Evolutionary conservation across 1,140 invertebrate genomes (phyloP).

Genomic region (Pogonognathellus flavescens): DNA sequence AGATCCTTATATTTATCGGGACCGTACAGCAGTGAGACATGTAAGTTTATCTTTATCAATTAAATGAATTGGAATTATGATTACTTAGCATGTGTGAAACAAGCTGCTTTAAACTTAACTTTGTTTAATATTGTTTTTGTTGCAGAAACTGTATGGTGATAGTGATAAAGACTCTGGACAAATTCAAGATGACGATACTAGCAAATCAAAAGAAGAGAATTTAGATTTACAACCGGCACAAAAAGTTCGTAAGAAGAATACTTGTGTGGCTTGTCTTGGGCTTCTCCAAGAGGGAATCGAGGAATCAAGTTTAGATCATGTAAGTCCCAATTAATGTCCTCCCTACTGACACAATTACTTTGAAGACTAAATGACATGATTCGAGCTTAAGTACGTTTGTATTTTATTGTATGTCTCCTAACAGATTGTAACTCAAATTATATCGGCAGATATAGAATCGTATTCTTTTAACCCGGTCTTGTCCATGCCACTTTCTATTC

Average conservation of each 20-base stretch:
- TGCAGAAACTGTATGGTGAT: neutral
- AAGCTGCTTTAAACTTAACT: no score
- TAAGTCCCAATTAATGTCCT: constrained; percentile 2
- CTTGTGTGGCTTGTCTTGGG: constrained; percentile 77
- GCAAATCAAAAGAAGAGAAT: constrained; percentile 34
- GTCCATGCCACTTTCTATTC: constrained; percentile 71
- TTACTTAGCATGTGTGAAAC: no score
- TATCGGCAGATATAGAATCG: constrained; percentile 70
- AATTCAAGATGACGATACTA: neutral
- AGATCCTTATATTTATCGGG: constrained; percentile 56
- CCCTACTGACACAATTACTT: neutral
- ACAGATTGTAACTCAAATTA: constrained; percentile 70
- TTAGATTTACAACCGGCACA: neutral
- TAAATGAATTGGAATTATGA: neutral
- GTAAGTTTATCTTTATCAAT: constrained; percentile 33
- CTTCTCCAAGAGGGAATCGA: constrained; percentile 74
- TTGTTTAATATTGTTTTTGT: neutral
- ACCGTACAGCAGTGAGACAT: constrained; percentile 13
- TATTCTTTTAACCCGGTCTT: constrained; percentile 72
- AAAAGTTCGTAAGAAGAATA: constrained; percentile 57
- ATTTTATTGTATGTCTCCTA: constrained; percentile 60
- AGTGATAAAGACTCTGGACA: no score
- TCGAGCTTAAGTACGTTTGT: neutral
- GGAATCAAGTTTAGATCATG: constrained; percentile 69
- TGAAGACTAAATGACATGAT: constrained; percentile 4